Conservation (phyloP, 1,140 invertebrate species). For the Drosophila eugracilis region DNA sequence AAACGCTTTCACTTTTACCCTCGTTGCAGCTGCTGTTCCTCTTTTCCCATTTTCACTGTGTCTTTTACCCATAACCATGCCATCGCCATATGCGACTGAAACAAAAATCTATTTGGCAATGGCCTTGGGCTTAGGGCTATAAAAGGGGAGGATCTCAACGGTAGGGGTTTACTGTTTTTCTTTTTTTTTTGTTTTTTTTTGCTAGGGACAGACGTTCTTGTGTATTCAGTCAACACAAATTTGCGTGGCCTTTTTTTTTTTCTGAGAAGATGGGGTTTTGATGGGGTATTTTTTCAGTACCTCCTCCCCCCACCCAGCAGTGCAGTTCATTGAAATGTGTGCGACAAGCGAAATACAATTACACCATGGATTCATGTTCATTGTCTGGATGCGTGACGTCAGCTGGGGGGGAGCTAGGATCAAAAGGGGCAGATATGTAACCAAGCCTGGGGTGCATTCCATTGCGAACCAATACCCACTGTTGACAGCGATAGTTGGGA, state of each 20-base stretch:
- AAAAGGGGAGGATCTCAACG: neutral
- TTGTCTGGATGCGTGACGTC: slow-evolving; percentile 59
- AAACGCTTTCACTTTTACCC: slow-evolving; percentile 72
- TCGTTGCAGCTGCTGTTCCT: slow-evolving; percentile 63
- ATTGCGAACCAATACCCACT: slow-evolving; percentile 27
- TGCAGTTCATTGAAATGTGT: slow-evolving; percentile 74
- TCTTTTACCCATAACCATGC: neutral
- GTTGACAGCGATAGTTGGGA: slow-evolving; percentile 37
- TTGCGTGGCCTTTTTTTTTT: slow-evolving; percentile 19
- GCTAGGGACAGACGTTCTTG: slow-evolving; percentile 32
- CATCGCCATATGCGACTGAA: slow-evolving; percentile 52
- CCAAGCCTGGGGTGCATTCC: slow-evolving; percentile 28
- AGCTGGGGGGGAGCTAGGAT: slow-evolving; percentile 9
- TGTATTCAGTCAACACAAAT: slow-evolving; percentile 62
- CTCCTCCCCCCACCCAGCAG: neutral
- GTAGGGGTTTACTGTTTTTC: no score
- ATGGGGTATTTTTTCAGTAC: neutral
- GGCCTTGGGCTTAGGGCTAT: slow-evolving; percentile 18
- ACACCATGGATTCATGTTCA: slow-evolving; percentile 71
- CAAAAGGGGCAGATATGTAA: slow-evolving; percentile 3
- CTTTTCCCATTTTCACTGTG: slow-evolving; percentile 5
- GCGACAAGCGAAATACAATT: slow-evolving; percentile 68
- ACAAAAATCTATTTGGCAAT: slow-evolving; percentile 64
- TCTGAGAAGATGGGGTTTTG: no score
- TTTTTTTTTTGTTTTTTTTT: neutral